Evolutionary conservation across 2,888 invertebrate species (phyloP), one percentile per base, ranked within the genome.

Genomic region (Cosmopolites sordidus): DNA sequence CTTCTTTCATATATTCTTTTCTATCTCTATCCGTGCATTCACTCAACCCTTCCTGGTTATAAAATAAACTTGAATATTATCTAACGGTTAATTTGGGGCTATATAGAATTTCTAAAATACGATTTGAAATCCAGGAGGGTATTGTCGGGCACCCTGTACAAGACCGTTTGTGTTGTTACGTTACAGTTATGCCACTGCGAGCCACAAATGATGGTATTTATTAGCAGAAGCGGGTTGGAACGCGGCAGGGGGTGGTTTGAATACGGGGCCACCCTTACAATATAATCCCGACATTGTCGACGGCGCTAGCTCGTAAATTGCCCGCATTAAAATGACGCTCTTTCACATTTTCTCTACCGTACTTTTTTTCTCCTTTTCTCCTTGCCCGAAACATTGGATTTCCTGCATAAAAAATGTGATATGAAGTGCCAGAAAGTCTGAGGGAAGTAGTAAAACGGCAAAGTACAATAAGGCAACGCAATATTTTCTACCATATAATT

Each of bases 301-400:
- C 38, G 39, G 39, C 44, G 40, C 40, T 38, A 40, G 30, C 43
- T 50, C 50, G 50, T 50, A 50, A 50, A 50, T 50, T 40, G 50
- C 18, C 50, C 39, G 44, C 40, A 11, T 14, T 43, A 17, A 37
- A 44, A 42, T 12, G 15, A 9, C 15, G 43, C 37, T 50, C 18
- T 43, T 50, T 44, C 15, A 12, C 11, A 33, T 33, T 33, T 33
- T 33, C 33, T 4, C 33, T 4, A 4, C 18, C 40, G 14, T 17
- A 5, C 22, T 22, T 22, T 22, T 8, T 22, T 22, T 8, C 22
- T 22, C 22, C 22, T 39, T 27, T 44, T 50, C 38, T 39, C 39
- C 38, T 37, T 33, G 22, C 29, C 39, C n/a, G 8, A 11, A 33
- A 39, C 39, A 44, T 50, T 50, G 43, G 40, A 44, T 40, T 50